Evolutionary conservation across 2,888 invertebrate genomes (phyloP).

Genomic region (Hoplodrina blanda): DNA sequence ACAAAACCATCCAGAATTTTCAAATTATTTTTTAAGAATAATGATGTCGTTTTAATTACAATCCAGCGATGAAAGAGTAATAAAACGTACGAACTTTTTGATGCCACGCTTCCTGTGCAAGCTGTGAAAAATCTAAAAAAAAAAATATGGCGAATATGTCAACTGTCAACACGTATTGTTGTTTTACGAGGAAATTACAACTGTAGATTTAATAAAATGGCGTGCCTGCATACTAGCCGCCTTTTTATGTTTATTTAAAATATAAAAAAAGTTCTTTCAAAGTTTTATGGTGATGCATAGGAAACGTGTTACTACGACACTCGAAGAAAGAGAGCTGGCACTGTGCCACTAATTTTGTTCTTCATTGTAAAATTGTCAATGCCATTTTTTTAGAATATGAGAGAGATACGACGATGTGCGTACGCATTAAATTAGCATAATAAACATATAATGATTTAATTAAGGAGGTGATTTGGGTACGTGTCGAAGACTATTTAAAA

Average conservation of each 20-base stretch:
- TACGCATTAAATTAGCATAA: not conserved
- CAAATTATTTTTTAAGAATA: not conserved
- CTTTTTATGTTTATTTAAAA: constrained; percentile 52
- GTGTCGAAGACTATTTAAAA: not conserved
- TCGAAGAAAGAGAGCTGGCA: constrained; percentile 47
- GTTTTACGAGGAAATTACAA: constrained; percentile 28
- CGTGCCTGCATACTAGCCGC: constrained; percentile 10
- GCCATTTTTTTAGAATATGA: constrained; percentile 17
- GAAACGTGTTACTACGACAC: constrained; percentile 51
- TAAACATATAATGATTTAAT: not conserved
- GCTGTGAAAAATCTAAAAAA: not conserved
- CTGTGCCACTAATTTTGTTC: constrained; percentile 43
- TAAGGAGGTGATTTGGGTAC: not conserved
- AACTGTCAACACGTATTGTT: constrained; percentile 26
- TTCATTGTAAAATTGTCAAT: constrained; percentile 20
- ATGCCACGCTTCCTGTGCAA: constrained; percentile 27
- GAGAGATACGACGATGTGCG: not conserved
- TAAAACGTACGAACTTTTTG: constrained; percentile 25
- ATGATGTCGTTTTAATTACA: not conserved
- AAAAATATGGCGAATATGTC: constrained; percentile 10
- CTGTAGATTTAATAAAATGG: constrained; percentile 23
- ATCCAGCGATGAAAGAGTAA: constrained; percentile 10
- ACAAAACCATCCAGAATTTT: not conserved
- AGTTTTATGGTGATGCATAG: constrained; percentile 54
- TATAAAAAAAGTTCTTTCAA: constrained; percentile 43